These are phyloP conservation scores for Acronicta psi DNA, from an alignment of 2,888 invertebrate species.

Conservation along the genomic window DNA sequence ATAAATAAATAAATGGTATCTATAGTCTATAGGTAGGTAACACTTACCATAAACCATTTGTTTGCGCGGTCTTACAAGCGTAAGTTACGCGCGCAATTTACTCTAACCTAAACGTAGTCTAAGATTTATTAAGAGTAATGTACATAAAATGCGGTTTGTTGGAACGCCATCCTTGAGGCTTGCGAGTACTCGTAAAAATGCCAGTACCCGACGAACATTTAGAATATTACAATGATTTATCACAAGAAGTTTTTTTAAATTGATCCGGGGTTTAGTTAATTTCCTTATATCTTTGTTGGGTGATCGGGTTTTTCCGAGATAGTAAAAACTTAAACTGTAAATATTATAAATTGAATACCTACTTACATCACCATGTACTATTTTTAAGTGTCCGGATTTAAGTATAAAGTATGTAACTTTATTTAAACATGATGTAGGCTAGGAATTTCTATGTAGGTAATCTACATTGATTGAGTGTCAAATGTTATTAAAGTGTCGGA, in stretches of 20 bases:
- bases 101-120: slow-evolving; percentile 36
- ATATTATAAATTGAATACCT: too few species aligned
- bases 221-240: slow-evolving; percentile 51
- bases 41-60: slow-evolving; percentile 21
- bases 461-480: too few species aligned
- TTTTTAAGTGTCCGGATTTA: too few species aligned
- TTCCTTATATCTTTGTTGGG: too few species aligned
- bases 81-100: slow-evolving; percentile 38
- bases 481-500: too few species aligned
- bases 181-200: slow-evolving; percentile 51
- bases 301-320: too few species aligned
- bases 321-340: too few species aligned
- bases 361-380: too few species aligned
- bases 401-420: too few species aligned
- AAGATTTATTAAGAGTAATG: slow-evolving; percentile 51
- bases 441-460: too few species aligned
- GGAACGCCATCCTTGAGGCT: slow-evolving; percentile 31
- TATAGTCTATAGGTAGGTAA: slow-evolving; percentile 4
- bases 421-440: too few species aligned
- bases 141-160: slow-evolving; percentile 49
- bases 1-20: too few species aligned
- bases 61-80: slow-evolving; percentile 28
- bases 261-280: slow-evolving; percentile 6
- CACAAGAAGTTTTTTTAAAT: slow-evolving; percentile 8
- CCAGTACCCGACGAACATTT: slow-evolving; percentile 46